Conservation (phyloP, 2,113 vertebrate genomes). For the Zosterops japonicus region DNA sequence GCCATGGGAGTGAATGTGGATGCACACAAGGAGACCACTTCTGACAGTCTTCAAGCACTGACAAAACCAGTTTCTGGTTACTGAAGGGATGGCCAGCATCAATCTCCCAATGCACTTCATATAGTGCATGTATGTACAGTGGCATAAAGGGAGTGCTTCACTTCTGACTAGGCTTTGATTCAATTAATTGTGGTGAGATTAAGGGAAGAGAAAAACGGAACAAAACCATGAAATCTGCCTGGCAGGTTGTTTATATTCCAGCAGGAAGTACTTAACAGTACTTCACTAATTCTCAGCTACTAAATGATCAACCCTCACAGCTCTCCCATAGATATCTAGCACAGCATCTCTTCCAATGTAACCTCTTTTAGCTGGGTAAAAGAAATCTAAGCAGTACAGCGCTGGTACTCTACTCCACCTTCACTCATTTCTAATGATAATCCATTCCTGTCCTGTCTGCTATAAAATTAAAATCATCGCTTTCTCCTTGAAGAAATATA, state of each 20-base stretch:
- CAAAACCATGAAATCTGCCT: slow-evolving; percentile 17
- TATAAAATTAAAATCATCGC: background rate
- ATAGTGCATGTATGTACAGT: background rate
- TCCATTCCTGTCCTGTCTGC: background rate
- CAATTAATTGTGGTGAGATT: background rate
- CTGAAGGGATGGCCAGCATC: background rate
- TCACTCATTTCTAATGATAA: background rate
- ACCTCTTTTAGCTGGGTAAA: background rate
- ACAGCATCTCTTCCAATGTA: background rate
- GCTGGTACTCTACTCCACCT: background rate
- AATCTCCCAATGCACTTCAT: background rate
- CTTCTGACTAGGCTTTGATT: background rate
- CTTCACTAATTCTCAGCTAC: background rate
- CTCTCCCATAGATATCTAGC: background rate
- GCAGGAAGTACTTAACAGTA: background rate
- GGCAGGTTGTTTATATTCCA: background rate
- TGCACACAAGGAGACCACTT: background rate
- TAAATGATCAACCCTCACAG: background rate
- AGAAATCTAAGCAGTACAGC: background rate
- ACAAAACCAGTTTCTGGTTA: background rate
- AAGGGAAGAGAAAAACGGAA: background rate
- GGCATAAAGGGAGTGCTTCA: background rate
- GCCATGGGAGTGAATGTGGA: background rate
- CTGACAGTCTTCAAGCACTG: background rate
- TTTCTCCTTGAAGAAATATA: background rate